Evolutionary conservation across 2,797 vertebrate genomes (phyloP).

Genomic region (Mionectes olivaceus): DNA sequence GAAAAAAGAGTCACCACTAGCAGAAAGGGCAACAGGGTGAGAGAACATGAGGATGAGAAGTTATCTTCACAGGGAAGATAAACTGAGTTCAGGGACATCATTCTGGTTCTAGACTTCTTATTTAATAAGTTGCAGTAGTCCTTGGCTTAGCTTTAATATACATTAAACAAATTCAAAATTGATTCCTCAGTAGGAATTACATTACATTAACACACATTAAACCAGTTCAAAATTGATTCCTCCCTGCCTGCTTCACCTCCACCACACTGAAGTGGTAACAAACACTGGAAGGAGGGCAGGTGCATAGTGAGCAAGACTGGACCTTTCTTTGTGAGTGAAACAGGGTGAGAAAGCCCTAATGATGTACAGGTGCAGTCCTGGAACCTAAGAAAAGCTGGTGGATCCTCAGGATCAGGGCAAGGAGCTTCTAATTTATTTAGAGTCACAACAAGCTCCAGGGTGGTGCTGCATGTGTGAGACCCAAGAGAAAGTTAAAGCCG

Average conservation of each 20-base stretch:
- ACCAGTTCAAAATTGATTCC: neutral
- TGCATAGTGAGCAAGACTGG: rapidly evolving
- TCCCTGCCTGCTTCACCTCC: neutral
- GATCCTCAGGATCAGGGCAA: neutral
- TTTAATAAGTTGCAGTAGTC: neutral
- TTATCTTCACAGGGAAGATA: neutral
- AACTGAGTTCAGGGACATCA: neutral
- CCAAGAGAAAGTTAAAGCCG: neutral
- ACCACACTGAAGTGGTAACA: neutral
- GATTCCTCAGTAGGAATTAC: neutral
- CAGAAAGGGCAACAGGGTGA: neutral
- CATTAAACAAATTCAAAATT: neutral
- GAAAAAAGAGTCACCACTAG: neutral
- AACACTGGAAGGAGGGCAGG: neutral
- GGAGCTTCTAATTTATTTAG: neutral
- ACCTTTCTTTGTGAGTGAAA: neutral
- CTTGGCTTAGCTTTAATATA: neutral
- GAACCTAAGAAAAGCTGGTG: neutral
- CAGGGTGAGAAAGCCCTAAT: neutral
- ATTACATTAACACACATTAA: neutral
- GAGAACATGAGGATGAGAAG: neutral
- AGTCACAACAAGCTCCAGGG: neutral
- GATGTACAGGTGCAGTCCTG: neutral
- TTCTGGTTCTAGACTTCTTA: neutral
- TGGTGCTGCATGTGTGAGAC: neutral